These are phyloP conservation scores for Odocoileus virginianus DNA, from an alignment of 2,113 vertebrate genomes.

Conservation along the genomic window DNA sequence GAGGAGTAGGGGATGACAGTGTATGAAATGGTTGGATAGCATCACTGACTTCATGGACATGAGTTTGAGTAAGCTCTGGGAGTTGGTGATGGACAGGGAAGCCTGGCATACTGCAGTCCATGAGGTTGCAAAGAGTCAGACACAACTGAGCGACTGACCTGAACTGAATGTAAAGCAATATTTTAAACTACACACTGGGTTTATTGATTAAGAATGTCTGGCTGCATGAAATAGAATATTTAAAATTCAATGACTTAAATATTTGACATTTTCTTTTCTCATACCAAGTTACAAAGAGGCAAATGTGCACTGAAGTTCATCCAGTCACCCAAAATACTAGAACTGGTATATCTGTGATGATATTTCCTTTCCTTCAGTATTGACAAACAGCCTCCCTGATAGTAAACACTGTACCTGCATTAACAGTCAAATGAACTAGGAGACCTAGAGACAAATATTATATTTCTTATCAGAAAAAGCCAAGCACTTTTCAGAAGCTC, in stretches of 20 bases:
- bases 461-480: background rate
- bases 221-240: background rate
- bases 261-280: background rate
- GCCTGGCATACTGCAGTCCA: background rate
- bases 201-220: background rate
- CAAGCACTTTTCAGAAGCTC: background rate
- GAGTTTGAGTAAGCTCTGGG: background rate
- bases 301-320: background rate
- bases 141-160: background rate
- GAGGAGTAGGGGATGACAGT: fast-evolving
- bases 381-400: background rate
- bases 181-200: background rate
- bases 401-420: background rate
- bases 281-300: background rate
- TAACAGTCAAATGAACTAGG: background rate
- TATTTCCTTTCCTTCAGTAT: background rate
- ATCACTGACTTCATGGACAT: background rate
- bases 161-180: background rate
- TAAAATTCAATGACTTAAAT: background rate
- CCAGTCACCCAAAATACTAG: background rate
- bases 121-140: background rate
- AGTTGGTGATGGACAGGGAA: background rate
- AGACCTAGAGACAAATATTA: background rate
- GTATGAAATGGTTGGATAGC: background rate
- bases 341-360: background rate